Base-by-base conservation (phyloP, 2,888 invertebrate species). In the Cosmia pyralina region DNA sequence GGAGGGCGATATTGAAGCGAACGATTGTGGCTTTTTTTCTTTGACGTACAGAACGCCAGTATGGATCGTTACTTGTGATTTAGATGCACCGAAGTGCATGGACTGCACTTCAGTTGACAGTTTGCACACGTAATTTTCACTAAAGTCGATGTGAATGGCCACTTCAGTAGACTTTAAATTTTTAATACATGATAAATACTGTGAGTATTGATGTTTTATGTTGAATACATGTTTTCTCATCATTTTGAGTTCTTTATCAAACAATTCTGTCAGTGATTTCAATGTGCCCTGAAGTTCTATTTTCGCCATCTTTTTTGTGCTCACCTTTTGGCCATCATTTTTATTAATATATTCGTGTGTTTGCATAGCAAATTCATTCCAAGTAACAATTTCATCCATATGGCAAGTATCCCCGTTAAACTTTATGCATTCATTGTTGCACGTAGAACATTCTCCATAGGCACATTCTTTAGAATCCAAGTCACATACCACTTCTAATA, bases 291-390 rank as follows among this genome's bases (percentile, higher is more conserved):
- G 48, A 48, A 48, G 7, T 48, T 48, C 48, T 57, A 0, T 57
- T 57, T 57, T 57, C 28, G 57, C 57, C 28, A 57, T 57, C 57
- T 57, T 57, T 17, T 57, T 57, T 57, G 57, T 57, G 1, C 57
- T 57, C 57, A 57, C 57, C 28, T 57, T 57, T 57, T 57, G 57
- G 28, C 57, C 57, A 57, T 57, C 57, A 17, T 57, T 57, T 57
- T 57, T 57, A 57, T 28, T 57, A 57, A 28, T 57, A 55, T 48
- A 48, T 7, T 48, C 48, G 8, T 48, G 48, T 48, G 48, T 48
- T 7, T 48, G 48, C 48, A 48, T 48, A 48, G 48, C 48, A 48
- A 48, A 48, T 48, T 48, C 48, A 48, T 48, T 48, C 48, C 48
- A 48, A 48, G 48, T 48, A 48, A 48, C 48, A 48, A 48, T 48